Percentiles rank a stretch among this genome's conserved stretches.
These are phyloP conservation scores for Megamerina dolium DNA, from an alignment of 2,888 invertebrate species.

Conservation along the genomic window DNA sequence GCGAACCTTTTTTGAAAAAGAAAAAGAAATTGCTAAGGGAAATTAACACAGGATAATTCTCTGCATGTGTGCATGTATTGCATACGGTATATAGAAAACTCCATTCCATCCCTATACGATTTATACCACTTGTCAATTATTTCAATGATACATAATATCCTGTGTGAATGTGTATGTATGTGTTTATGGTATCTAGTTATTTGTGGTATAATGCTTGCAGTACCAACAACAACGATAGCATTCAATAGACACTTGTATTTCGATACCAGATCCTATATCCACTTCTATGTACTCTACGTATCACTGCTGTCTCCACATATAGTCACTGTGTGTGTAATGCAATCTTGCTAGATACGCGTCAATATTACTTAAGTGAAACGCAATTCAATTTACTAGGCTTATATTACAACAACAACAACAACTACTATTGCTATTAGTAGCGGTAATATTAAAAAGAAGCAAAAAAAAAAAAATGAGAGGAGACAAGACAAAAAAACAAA, in stretches of 20 bases:
- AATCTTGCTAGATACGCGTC: too few species aligned
- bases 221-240: background rate
- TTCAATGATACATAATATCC: too few species aligned
- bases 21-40: too few species aligned
- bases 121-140: too few species aligned
- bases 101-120: background rate
- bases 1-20: too few species aligned
- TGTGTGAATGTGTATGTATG: background rate
- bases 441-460: background rate
- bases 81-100: background rate
- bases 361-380: constrained; percentile 11
- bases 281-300: too few species aligned
- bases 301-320: too few species aligned
- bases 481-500: background rate
- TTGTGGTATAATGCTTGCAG: background rate
- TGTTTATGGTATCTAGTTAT: background rate
- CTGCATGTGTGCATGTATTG: background rate
- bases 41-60: background rate
- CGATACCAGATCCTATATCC: too few species aligned
- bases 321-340: too few species aligned
- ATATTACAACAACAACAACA: constrained; percentile 4
- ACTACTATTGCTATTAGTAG: background rate
- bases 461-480: background rate
- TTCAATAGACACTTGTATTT: too few species aligned
- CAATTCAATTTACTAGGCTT: constrained; percentile 17